Conservation (phyloP, 2,888 invertebrate species). For the Leuctra nigra region DNA sequence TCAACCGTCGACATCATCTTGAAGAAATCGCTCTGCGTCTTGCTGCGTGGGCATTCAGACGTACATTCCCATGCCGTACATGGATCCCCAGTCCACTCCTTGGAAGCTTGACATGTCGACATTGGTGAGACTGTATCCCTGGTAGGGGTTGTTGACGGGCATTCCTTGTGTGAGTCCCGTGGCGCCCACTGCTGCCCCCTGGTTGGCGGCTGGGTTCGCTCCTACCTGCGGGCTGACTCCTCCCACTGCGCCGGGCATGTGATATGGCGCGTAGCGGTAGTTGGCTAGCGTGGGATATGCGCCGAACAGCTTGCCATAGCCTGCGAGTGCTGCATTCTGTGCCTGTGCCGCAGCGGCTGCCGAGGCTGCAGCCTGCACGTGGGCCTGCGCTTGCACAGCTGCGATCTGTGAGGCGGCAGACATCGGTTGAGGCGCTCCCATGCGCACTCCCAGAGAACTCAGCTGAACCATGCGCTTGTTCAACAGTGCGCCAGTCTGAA, state of each 20-base stretch:
- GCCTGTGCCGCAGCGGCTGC: conserved; percentile 50
- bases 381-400: conserved; percentile 39
- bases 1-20: not conserved
- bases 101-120: conserved; percentile 91
- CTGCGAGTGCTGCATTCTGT: conserved; percentile 54
- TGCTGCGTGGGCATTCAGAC: conserved; percentile 48
- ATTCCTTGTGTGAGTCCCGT: conserved; percentile 51
- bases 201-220: conserved; percentile 45
- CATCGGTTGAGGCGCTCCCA: conserved; percentile 57
- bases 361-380: conserved; percentile 39
- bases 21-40: not conserved
- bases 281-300: conserved; percentile 52
- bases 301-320: conserved; percentile 59
- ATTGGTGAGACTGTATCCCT: conserved; percentile 76
- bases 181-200: conserved; percentile 41
- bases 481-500: conserved; percentile 61
- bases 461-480: conserved; percentile 56
- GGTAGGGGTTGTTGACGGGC: conserved; percentile 58
- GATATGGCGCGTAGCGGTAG: conserved; percentile 58
- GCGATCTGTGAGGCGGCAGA: conserved; percentile 48
- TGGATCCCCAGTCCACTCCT: conserved; percentile 83
- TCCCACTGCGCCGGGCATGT: conserved; percentile 46
- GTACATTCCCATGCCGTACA: conserved; percentile 92
- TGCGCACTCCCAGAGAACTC: conserved; percentile 50
- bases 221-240: conserved; percentile 40